Conservation (phyloP, 1,140 invertebrate genomes). For the Pogonognathellus flavescens region DNA sequence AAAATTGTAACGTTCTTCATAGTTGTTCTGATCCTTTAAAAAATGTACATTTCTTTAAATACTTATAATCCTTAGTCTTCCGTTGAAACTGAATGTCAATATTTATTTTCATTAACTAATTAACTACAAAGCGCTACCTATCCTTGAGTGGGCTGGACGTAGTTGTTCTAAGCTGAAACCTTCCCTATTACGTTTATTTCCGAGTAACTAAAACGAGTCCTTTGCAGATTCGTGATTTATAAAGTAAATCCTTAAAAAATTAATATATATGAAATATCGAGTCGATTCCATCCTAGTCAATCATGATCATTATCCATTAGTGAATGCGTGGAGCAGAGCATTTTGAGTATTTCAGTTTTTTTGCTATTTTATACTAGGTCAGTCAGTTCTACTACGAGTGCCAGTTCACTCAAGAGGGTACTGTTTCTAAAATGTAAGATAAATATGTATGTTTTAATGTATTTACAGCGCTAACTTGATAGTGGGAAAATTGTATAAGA, state of each 20-base stretch:
- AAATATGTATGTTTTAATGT: slow-evolving; percentile 44
- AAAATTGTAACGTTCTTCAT: neutral
- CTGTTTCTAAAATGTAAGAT: slow-evolving; percentile 40
- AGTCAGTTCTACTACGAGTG: slow-evolving; percentile 45
- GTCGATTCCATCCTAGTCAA: slow-evolving; percentile 1
- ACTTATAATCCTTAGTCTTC: neutral
- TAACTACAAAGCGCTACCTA: slow-evolving; percentile 13
- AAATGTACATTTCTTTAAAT: slow-evolving; percentile 17
- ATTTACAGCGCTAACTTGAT: slow-evolving; percentile 13
- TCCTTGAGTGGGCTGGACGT: slow-evolving; percentile 57
- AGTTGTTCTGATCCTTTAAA: too few relatives aligned
- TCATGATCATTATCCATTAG: slow-evolving; percentile 14
- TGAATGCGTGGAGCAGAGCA: slow-evolving; percentile 45
- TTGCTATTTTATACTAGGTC: slow-evolving; percentile 35
- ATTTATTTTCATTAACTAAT: slow-evolving; percentile 20
- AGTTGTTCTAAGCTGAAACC: slow-evolving; percentile 14
- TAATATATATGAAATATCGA: too few relatives aligned
- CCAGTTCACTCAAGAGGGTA: slow-evolving; percentile 41
- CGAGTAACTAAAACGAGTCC: neutral
- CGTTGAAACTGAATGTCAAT: neutral
- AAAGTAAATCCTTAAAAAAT: neutral
- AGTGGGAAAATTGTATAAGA: slow-evolving; percentile 36
- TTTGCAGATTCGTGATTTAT: neutral
- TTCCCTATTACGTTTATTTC: neutral
- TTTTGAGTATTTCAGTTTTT: slow-evolving; percentile 39